Conservation (phyloP, 2,888 invertebrate genomes). For the Drosophila fungiperda region DNA sequence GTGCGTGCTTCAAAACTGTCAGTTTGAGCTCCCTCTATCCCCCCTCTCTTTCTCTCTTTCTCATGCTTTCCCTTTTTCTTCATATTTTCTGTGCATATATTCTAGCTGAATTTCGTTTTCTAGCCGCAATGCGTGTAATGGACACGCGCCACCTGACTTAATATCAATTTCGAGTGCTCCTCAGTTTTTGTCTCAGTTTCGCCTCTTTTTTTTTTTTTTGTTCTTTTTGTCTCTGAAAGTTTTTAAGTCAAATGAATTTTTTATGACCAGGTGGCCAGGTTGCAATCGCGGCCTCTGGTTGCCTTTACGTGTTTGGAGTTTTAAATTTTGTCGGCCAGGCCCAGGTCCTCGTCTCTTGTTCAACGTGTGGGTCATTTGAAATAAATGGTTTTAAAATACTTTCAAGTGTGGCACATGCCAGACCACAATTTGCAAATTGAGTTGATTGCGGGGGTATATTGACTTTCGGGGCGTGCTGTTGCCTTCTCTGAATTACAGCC, state of each 20-base stretch:
- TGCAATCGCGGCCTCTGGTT: conserved; percentile 42
- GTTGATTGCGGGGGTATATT: conserved; percentile 37
- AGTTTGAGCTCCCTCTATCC: conserved; percentile 33
- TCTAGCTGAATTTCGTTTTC: conserved; percentile 55
- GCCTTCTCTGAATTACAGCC: conserved; percentile 20
- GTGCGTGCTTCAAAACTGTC: conserved; percentile 74
- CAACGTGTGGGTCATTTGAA: conserved; percentile 61
- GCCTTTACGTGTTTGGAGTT: conserved; percentile 72
- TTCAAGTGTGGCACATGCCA: conserved; percentile 57
- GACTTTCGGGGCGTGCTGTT: background rate
- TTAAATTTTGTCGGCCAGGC: conserved; percentile 53
- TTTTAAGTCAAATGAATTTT: conserved; percentile 80
- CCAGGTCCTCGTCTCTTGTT: conserved; percentile 4
- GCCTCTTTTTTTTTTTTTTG: conserved; percentile 7
- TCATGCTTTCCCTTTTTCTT: background rate
- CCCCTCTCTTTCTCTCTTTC: background rate
- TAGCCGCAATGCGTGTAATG: conserved; percentile 74
- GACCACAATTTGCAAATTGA: conserved; percentile 69
- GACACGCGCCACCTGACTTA: conserved; percentile 81
- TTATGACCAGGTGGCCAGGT: conserved; percentile 58
- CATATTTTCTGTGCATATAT: background rate
- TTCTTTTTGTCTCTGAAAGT: conserved; percentile 56
- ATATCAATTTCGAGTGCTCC: conserved; percentile 69
- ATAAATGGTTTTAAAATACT: conserved; percentile 78
- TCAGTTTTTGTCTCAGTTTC: conserved; percentile 25